Evolutionary conservation across 92 coral and sea anemone species (phyloP).

Genomic region (Chrysogorgia sp.): DNA sequence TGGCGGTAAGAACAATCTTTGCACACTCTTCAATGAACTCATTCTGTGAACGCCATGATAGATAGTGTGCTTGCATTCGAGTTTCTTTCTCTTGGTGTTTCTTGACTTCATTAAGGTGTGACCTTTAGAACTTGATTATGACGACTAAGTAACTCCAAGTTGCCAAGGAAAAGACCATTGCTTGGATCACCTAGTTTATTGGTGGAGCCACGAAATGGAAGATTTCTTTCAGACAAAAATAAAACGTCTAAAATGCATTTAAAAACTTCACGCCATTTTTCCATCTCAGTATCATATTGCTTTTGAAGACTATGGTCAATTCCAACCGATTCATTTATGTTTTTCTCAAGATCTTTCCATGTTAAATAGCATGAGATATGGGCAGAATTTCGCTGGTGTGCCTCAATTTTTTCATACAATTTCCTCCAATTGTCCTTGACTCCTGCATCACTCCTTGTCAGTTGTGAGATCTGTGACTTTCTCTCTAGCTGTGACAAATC

Average conservation of each 20-base stretch:
- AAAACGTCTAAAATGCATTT: conserved; percentile 31
- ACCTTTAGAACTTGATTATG: background rate
- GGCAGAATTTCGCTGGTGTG: conserved; percentile 21
- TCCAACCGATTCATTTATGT: conserved; percentile 10
- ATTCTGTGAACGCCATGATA: conserved; percentile 32
- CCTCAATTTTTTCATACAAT: conserved; percentile 28
- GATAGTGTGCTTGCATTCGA: conserved; percentile 32
- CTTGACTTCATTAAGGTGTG: background rate
- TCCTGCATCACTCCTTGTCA: conserved; percentile 19
- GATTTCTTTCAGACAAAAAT: conserved; percentile 31
- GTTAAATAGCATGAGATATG: conserved; percentile 25
- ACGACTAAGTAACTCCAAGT: background rate
- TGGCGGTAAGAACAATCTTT: conserved; percentile 13
- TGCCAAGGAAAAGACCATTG: conserved; percentile 35
- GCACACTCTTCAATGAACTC: conserved; percentile 24
- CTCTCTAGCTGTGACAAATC: background rate
- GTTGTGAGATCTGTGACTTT: background rate
- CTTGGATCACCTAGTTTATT: conserved; percentile 2
- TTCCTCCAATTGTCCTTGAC: conserved; percentile 28
- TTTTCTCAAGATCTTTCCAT: conserved; percentile 25
- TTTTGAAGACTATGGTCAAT: conserved; percentile 14
- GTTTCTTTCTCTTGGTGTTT: conserved; percentile 3
- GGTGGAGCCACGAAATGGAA: conserved; percentile 27
- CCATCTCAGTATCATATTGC: background rate
- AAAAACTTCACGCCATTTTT: conserved; percentile 25